Conservation (phyloP, 2,113 vertebrate genomes). For the Gallinago jamesoni region DNA sequence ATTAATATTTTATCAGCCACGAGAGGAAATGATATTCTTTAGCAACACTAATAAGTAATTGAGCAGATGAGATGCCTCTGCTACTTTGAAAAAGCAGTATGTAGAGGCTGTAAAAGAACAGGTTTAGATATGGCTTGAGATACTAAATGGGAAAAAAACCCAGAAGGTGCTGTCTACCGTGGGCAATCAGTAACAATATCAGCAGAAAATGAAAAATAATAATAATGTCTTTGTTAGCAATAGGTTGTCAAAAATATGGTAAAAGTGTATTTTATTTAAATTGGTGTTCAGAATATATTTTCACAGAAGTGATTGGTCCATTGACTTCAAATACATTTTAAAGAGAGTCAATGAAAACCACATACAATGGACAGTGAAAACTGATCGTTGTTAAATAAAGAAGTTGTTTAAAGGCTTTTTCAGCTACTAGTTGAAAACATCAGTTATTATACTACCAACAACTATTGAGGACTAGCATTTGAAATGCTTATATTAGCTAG, state of each 20-base stretch:
- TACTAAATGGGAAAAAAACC: not conserved
- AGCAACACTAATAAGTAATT: conserved; percentile 91
- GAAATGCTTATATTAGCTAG: not conserved
- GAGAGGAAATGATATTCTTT: conserved; percentile 94
- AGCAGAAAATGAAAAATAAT: conserved; percentile 1
- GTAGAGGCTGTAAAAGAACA: conserved; percentile 39
- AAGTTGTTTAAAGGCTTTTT: not conserved
- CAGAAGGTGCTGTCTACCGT: not conserved
- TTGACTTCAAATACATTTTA: not conserved
- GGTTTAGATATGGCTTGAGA: conserved; percentile 1
- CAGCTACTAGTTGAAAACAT: not conserved
- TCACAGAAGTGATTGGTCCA: not conserved
- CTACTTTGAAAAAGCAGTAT: conserved; percentile 59
- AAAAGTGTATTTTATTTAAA: not conserved
- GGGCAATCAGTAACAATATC: not conserved
- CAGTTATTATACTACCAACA: not conserved
- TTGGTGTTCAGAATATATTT: not conserved
- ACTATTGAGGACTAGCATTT: conserved; percentile 15
- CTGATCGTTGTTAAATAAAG: not conserved
- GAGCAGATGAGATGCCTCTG: conserved; percentile 77
- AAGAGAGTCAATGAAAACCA: not conserved
- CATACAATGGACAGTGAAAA: not conserved
- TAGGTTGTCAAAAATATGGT: not conserved
- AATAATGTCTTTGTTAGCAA: not conserved
- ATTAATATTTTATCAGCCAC: conserved; percentile 95